These are phyloP conservation scores for Lithobates pipiens DNA, from an alignment of 2,797 vertebrate genomes.

Conservation along the genomic window DNA sequence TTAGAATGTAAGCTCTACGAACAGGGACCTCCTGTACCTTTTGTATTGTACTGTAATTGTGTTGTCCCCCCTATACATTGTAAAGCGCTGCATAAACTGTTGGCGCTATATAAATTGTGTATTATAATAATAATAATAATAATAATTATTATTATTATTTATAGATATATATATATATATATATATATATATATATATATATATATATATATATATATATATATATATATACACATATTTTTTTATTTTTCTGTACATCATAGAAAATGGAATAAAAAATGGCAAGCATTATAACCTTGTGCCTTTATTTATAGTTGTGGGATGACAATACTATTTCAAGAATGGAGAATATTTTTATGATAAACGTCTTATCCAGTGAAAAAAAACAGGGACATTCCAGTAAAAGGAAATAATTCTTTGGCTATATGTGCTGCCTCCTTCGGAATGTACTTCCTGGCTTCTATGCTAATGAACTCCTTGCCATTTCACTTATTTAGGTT, in stretches of 20 bases:
- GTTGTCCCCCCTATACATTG: too few species aligned
- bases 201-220: too few species aligned
- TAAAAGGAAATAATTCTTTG: constrained; percentile 9
- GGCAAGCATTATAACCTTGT: neutral
- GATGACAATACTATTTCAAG: constrained; percentile 4
- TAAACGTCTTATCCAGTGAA: constrained; percentile 31
- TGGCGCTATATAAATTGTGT: too few species aligned
- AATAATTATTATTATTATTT: too few species aligned
- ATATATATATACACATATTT: neutral
- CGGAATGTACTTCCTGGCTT: constrained; percentile 66
- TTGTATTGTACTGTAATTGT: too few species aligned
- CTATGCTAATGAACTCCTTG: constrained; percentile 68
- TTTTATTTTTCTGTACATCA: neutral
- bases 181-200: too few species aligned
- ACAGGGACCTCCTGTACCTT: too few species aligned
- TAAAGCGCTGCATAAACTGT: too few species aligned
- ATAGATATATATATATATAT: too few species aligned
- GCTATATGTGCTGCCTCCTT: neutral
- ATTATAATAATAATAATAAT: too few species aligned
- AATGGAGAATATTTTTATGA: constrained; percentile 19
- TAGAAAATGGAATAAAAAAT: neutral
- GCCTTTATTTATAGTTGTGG: neutral
- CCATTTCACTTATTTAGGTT: constrained; percentile 65
- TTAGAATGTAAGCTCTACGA: too few species aligned
- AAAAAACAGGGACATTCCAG: constrained; percentile 52